Conservation (phyloP, 2,797 vertebrate genomes). For the Glossophaga mutica region DNA sequence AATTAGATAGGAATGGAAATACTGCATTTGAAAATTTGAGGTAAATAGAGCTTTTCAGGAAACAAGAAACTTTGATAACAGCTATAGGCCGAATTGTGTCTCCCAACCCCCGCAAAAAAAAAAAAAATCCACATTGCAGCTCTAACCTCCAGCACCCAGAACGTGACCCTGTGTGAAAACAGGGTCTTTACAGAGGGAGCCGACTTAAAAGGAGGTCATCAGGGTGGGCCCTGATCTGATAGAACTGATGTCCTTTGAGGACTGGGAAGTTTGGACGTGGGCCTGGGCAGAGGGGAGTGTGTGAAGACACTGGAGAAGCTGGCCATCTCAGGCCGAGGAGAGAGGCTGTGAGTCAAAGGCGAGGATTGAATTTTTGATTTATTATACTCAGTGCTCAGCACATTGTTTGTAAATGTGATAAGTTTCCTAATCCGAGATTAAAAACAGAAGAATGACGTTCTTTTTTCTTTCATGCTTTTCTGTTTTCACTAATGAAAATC, state of each 20-base stretch:
- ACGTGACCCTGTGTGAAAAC: background rate
- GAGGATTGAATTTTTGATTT: background rate
- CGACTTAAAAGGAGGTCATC: background rate
- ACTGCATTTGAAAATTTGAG: background rate
- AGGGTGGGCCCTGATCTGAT: background rate
- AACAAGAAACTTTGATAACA: background rate
- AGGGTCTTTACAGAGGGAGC: background rate
- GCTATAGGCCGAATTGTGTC: background rate
- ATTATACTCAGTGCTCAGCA: background rate
- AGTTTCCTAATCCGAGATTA: background rate
- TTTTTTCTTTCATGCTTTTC: background rate
- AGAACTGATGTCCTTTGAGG: background rate
- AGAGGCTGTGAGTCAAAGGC: background rate
- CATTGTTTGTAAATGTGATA: background rate
- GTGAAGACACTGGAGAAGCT: background rate
- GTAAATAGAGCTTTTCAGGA: background rate
- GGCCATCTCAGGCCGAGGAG: background rate
- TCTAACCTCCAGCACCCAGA: background rate
- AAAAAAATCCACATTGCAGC: background rate
- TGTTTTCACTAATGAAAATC: constrained; percentile 6
- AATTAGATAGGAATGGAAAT: background rate
- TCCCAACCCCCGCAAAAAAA: background rate
- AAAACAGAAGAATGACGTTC: background rate
- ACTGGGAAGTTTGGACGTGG: background rate
- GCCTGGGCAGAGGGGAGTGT: background rate